Base-by-base conservation (phyloP, 2,888 invertebrate genomes). In the Pseudococcus viburni region DNA sequence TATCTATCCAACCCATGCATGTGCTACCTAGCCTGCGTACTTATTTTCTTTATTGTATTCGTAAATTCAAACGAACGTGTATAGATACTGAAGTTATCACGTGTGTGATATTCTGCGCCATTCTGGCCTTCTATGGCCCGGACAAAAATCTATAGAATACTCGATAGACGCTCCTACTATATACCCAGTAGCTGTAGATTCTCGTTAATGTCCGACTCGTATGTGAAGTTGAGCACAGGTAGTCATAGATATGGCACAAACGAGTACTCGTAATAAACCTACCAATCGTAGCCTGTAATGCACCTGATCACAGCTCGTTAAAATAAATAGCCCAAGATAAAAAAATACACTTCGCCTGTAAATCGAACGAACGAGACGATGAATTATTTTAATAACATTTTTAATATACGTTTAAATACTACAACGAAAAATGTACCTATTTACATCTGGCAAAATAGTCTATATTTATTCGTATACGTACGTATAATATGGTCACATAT, bases 401-500 rank as follows among this genome's bases (percentile, higher is more conserved):
- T 33, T 33, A 33, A 33, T 33, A 55, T 85, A 59, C 11, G 48
- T 86, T 86, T 19, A 64, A 86, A 64, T 73, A 85, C 85, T 59
- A 59, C 46, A 86, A 86, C 86, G 86, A 86, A 15, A 64, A 26
- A 86, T 68, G 1, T 33, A 33, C 26, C 73, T 86, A 86, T 86
- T 68, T 86, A 86, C 86, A 86, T 86, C 59, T 68, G 59, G 59
- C 1, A 33, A 33, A 64, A 42, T 86, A 85, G 17, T 73, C 12
- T 73, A 59, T 33, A 73, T 73, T 33, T 73, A 80, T 80, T 80
- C 80, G 46, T 19, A 80, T 80, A 59, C 59, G 9, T 85, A 86
- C 48, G 46, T 73, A 86, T 86, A 86, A 86, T 86, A 86, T 86
- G 86, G 86, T 86, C 86, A 86, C 86, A 86, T 80, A 80, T 42